These are phyloP conservation scores for Brachypodius melanocephalos DNA, from an alignment of 2,113 vertebrate species.

Conservation along the genomic window DNA sequence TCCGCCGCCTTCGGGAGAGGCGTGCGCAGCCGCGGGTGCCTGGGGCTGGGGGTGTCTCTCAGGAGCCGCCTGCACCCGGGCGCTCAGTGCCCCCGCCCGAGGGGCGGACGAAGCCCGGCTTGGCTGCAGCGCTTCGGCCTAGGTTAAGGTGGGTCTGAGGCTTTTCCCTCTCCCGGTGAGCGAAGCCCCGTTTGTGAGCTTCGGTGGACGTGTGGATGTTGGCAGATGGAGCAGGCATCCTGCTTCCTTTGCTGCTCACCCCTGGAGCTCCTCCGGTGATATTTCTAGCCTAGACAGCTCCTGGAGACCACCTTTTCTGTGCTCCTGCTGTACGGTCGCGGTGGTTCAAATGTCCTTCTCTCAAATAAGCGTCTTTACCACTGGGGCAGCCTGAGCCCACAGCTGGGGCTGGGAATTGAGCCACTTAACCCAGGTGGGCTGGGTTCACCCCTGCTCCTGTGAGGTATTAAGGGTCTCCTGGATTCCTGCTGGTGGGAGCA, in stretches of 20 bases:
- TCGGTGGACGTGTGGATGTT: not conserved
- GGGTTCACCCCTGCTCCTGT: not conserved
- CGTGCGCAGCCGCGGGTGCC: not conserved
- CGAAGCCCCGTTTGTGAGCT: not conserved
- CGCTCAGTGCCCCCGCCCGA: not conserved
- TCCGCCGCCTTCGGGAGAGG: not conserved
- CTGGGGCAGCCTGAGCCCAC: not conserved
- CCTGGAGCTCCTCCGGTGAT: not conserved
- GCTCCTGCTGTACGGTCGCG: fast-evolving
- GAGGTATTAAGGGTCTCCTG: not conserved
- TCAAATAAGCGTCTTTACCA: not conserved
- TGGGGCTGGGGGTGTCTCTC: not conserved
- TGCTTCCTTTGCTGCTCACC: not conserved
- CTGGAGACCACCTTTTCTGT: not conserved
- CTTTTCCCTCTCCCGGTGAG: not conserved
- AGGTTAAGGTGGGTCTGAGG: not conserved
- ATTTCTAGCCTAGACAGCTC: not conserved
- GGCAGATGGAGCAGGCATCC: not conserved
- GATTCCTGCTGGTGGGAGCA: not conserved
- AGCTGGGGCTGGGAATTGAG: not conserved
- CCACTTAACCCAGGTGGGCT: not conserved
- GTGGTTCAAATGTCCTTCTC: not conserved
- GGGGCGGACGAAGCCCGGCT: not conserved
- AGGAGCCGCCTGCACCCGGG: not conserved
- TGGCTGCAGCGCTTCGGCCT: not conserved